Conservation (phyloP, 2,113 vertebrate genomes). For the Echinops telfairi region DNA sequence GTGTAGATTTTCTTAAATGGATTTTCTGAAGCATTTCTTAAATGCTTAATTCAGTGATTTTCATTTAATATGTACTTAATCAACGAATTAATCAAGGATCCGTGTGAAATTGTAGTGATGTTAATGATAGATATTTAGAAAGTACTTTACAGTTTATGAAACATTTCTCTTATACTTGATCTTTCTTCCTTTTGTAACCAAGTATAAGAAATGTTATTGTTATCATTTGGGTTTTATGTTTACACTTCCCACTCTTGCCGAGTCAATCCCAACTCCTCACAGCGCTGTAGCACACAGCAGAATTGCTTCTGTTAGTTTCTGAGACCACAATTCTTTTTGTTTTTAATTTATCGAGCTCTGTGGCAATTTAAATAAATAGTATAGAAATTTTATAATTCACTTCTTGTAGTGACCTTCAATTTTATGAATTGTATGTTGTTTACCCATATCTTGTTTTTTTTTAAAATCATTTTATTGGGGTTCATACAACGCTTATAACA, state of each 20-base stretch:
- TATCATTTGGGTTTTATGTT: too few species aligned
- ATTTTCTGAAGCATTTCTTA: not conserved
- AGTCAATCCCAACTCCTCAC: too few species aligned
- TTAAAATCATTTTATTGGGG: too few species aligned
- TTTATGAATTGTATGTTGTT: conserved; percentile 71
- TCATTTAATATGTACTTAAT: too few species aligned
- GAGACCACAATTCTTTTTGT: not conserved
- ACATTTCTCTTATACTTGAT: too few species aligned
- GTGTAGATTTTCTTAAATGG: not conserved
- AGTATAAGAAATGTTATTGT: too few species aligned
- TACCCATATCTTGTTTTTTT: not conserved
- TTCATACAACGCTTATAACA: too few species aligned
- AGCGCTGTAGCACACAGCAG: too few species aligned
- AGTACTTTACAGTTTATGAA: not conserved
- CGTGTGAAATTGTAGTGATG: fast-evolving
- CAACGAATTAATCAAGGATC: fast-evolving
- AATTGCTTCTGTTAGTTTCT: too few species aligned
- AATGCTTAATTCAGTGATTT: not conserved
- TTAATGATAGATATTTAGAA: not conserved
- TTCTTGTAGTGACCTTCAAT: conserved; percentile 61
- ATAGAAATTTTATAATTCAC: conserved; percentile 48
- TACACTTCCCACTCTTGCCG: too few species aligned
- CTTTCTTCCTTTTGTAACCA: too few species aligned
- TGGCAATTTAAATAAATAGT: conserved; percentile 40
- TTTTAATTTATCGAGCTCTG: conserved; percentile 23